Percentiles rank a stretch among this genome's conserved stretches.
Conservation (phyloP, 1,140 invertebrate species). For the Sycophila sp. region DNA sequence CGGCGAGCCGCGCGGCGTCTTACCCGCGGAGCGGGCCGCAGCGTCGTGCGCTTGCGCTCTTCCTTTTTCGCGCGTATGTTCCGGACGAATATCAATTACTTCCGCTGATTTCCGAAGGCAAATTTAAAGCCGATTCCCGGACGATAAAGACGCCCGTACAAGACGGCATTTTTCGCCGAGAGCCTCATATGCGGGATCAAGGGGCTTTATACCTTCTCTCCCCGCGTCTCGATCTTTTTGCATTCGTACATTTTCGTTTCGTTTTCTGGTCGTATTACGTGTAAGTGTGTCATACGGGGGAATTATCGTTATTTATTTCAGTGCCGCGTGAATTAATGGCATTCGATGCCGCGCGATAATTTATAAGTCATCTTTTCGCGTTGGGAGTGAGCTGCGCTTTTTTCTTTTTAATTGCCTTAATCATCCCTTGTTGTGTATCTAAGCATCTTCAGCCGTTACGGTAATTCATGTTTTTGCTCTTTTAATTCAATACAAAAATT, state of each 20-base stretch:
- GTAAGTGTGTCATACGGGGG: background rate
- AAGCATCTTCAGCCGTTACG: too few species aligned
- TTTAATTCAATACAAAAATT: too few species aligned
- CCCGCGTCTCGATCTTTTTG: background rate
- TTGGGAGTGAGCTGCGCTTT: too few species aligned
- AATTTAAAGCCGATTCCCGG: constrained; percentile 27
- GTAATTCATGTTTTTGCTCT: too few species aligned
- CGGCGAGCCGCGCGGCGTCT: background rate
- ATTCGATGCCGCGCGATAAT: background rate
- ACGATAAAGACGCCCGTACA: constrained; percentile 17
- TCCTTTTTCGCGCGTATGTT: background rate
- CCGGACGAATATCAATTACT: constrained; percentile 38
- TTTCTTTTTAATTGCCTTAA: too few species aligned
- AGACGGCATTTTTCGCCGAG: background rate
- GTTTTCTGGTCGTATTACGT: constrained; percentile 1
- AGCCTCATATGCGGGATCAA: constrained; percentile 4
- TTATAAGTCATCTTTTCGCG: background rate
- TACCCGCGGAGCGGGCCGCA: too few species aligned
- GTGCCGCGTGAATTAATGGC: background rate
- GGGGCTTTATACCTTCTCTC: background rate
- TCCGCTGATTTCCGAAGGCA: constrained; percentile 35
- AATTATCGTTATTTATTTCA: constrained; percentile 16
- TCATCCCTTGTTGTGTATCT: too few species aligned
- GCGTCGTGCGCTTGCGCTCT: background rate
- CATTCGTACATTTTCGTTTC: background rate